A percentile compares a stretch with the other conserved stretches of the same genome.
These are phyloP conservation scores for Ispidina lecontei DNA, from an alignment of 2,797 vertebrate species.

Conservation along the genomic window DNA sequence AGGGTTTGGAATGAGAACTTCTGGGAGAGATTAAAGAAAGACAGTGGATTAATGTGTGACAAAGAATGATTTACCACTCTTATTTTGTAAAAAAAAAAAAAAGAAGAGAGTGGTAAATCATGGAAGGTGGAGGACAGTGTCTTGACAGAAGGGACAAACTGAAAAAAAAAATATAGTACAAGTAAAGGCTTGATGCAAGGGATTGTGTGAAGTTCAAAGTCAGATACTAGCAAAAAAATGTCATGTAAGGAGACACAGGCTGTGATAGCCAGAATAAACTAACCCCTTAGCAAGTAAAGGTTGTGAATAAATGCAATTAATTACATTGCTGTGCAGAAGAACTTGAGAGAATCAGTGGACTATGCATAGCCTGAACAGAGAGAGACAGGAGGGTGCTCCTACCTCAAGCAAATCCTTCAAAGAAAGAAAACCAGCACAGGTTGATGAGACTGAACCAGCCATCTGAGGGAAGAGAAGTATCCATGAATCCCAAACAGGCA, in stretches of 20 bases:
- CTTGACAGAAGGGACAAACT: conserved; percentile 46
- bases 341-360: neutral
- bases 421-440: neutral
- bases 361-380: neutral
- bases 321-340: neutral
- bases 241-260: neutral
- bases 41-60: neutral
- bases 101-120: conserved; percentile 30
- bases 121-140: conserved; percentile 16
- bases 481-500: neutral
- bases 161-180: conserved; percentile 31
- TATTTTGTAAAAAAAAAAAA: no score
- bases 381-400: neutral
- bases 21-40: conserved; percentile 5
- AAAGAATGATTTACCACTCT: neutral
- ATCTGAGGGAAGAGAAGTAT: neutral
- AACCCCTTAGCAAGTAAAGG: neutral
- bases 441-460: neutral
- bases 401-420: neutral
- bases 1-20: conserved; percentile 2
- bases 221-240: neutral
- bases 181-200: neutral
- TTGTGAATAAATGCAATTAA: neutral
- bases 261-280: conserved; percentile 12
- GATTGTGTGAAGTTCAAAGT: conserved; percentile 43